Evolutionary conservation across 2,888 invertebrate genomes (phyloP).

Genomic region (Dicranocentrus wangi): DNA sequence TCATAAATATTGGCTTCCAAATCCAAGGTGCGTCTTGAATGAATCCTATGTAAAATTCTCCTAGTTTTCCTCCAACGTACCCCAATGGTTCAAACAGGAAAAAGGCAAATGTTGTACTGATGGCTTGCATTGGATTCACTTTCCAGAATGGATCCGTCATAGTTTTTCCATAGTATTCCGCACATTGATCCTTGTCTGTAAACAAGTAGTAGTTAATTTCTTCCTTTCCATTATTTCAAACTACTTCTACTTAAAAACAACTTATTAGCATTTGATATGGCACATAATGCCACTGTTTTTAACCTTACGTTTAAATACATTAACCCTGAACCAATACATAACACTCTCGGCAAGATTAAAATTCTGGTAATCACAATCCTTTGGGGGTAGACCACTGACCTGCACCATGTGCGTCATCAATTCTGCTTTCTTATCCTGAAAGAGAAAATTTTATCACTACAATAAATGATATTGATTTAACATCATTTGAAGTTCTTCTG

Average conservation of each 20-base stretch:
- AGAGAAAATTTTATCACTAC: background rate
- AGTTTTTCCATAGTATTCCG: slow-evolving; percentile 63
- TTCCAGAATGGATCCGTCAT: slow-evolving; percentile 71
- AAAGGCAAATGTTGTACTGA: slow-evolving; percentile 60
- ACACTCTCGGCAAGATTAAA: slow-evolving; percentile 44
- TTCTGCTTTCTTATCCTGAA: slow-evolving; percentile 64
- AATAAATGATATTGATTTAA: background rate
- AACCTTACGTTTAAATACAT: slow-evolving; percentile 61
- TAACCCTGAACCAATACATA: slow-evolving; percentile 60
- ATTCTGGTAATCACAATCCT: slow-evolving; percentile 70
- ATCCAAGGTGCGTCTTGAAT: slow-evolving; percentile 62
- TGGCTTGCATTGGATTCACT: slow-evolving; percentile 69
- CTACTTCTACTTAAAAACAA: too few relatives aligned
- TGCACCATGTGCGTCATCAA: slow-evolving; percentile 65
- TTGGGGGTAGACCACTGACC: slow-evolving; percentile 56
- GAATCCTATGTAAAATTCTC: slow-evolving; percentile 64
- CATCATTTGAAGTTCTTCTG: background rate
- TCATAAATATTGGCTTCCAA: slow-evolving; percentile 67
- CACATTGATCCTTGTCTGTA: slow-evolving; percentile 69
- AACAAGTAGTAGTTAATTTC: background rate
- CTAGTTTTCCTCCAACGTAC: slow-evolving; percentile 67
- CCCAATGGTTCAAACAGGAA: slow-evolving; percentile 66
- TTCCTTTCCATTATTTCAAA: background rate
- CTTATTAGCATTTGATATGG: too few relatives aligned
- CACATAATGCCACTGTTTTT: too few relatives aligned